These are phyloP conservation scores for Paralinhomoeus sp. DNA, from an alignment of 2,888 invertebrate genomes.

Conservation along the genomic window DNA sequence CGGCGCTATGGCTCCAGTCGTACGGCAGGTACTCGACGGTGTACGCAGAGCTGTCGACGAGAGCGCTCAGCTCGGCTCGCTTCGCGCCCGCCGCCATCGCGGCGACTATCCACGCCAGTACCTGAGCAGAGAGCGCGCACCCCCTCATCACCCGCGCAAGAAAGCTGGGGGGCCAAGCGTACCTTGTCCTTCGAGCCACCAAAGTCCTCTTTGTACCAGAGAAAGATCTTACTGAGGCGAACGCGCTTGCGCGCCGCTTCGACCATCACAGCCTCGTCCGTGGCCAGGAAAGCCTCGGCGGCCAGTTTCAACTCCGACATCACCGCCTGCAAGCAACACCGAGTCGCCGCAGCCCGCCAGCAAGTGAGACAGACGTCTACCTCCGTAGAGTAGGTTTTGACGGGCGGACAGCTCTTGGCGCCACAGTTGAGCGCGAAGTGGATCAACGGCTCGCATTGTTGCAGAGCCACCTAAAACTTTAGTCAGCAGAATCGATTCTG, in stretches of 20 bases:
- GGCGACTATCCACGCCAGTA: neutral
- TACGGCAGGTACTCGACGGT: neutral
- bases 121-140: neutral
- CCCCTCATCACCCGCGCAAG: neutral
- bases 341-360: neutral
- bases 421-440: conserved; percentile 33
- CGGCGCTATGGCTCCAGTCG: neutral
- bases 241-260: conserved; percentile 24
- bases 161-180: neutral
- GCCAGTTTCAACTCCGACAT: conserved; percentile 20
- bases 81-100: neutral
- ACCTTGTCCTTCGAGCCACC: conserved; percentile 19
- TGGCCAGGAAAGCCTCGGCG: conserved; percentile 26
- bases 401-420: conserved; percentile 31
- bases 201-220: conserved; percentile 32
- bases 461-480: conserved; percentile 18
- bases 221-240: conserved; percentile 28
- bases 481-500: neutral
- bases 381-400: conserved; percentile 28
- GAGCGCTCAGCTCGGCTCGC: neutral
- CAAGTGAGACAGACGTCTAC: conserved; percentile 12
- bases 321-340: conserved; percentile 13
- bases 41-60: neutral
- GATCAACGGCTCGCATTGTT: conserved; percentile 28
- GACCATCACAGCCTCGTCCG: conserved; percentile 26